Evolutionary conservation across 2,113 vertebrate genomes (phyloP).

Genomic region (Oryzias woworae): DNA sequence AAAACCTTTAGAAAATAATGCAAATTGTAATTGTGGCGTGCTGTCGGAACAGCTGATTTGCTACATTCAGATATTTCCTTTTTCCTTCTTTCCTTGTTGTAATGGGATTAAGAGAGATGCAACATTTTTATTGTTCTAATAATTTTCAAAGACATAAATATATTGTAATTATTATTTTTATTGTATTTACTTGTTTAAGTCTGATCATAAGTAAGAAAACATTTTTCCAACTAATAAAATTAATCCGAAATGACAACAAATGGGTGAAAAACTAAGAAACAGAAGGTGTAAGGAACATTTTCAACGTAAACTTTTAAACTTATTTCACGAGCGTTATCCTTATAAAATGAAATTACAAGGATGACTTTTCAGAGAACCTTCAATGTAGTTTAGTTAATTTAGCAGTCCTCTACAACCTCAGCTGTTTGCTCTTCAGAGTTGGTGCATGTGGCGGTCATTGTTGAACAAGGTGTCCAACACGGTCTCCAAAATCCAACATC

Average conservation of each 20-base stretch:
- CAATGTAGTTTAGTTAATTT: neutral
- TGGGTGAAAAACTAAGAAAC: too few species aligned
- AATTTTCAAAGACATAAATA: constrained; percentile 1
- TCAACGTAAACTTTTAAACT: too few species aligned
- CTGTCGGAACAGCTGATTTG: constrained; percentile 13
- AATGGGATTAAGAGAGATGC: constrained; percentile 18
- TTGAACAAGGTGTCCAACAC: neutral
- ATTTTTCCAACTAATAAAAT: too few species aligned
- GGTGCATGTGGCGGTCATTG: too few species aligned
- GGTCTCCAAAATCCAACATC: neutral
- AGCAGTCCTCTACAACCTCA: neutral
- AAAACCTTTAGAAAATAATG: constrained; percentile 46
- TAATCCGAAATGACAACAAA: too few species aligned
- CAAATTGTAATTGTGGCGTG: constrained; percentile 30
- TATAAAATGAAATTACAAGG: too few species aligned
- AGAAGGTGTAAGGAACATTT: too few species aligned
- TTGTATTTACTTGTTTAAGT: neutral
- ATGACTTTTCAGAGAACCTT: too few species aligned
- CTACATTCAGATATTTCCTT: neutral
- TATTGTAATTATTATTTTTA: neutral
- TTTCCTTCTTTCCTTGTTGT: constrained; percentile 21
- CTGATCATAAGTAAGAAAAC: too few species aligned
- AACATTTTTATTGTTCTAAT: neutral
- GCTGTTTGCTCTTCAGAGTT: too few species aligned
- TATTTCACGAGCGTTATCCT: too few species aligned